A percentile compares a stretch with the other conserved stretches of the same genome.
These are phyloP conservation scores for Hybognathus amarus DNA, from an alignment of 2,797 vertebrate genomes.

Conservation along the genomic window DNA sequence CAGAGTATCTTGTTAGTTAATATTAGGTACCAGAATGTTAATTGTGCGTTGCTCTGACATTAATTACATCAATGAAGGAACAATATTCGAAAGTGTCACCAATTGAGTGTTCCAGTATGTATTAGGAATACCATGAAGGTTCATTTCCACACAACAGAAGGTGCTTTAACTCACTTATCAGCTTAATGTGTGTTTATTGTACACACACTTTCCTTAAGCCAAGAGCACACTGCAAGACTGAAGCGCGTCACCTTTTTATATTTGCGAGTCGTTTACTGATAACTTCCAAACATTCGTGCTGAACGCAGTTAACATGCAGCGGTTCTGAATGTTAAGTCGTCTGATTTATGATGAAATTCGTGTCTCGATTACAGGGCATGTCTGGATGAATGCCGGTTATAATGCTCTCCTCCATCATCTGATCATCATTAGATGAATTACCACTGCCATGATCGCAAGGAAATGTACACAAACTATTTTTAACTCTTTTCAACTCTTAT, in stretches of 20 bases:
- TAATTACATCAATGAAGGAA: too few species aligned
- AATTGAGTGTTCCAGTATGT: not conserved
- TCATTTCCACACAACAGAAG: slow-evolving; percentile 29
- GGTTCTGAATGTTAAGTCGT: not conserved
- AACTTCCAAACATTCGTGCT: not conserved
- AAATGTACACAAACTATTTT: slow-evolving; percentile 27
- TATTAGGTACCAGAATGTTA: too few species aligned
- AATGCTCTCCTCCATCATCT: slow-evolving; percentile 8
- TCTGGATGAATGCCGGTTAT: not conserved
- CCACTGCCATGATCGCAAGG: slow-evolving; percentile 17
- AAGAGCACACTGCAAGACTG: slow-evolving; percentile 20
- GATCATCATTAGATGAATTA: slow-evolving; percentile 27
- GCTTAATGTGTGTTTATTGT: slow-evolving; percentile 10
- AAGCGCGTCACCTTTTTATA: not conserved
- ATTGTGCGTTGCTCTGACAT: too few species aligned
- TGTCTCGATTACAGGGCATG: slow-evolving; percentile 2
- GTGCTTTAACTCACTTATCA: slow-evolving; percentile 26
- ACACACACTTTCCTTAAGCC: slow-evolving; percentile 27
- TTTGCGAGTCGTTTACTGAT: not conserved
- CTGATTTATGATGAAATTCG: not conserved
- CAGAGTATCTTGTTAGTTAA: too few species aligned
- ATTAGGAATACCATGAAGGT: slow-evolving; percentile 27
- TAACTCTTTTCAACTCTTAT: slow-evolving; percentile 20
- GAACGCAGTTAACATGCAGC: not conserved
- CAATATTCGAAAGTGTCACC: too few species aligned